Percentiles rank a stretch among this genome's conserved stretches.
Evolutionary conservation across 2,888 invertebrate genomes (phyloP).

Genomic region (Melipona bicolor): DNA sequence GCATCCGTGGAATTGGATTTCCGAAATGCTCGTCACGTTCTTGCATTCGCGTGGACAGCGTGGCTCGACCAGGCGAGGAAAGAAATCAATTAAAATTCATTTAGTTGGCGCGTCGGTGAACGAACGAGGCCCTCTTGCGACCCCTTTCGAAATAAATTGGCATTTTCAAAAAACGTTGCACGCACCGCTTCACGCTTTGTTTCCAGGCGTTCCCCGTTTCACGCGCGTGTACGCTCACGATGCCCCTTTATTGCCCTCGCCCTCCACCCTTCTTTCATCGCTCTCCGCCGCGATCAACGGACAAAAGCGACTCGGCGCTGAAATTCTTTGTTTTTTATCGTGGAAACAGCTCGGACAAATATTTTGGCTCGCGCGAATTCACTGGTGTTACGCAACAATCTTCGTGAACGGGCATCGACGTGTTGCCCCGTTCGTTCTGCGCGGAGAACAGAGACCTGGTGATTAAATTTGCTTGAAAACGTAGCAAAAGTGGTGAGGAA

Average conservation of each 20-base stretch:
- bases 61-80: not conserved
- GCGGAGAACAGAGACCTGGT: not conserved
- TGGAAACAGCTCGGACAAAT: constrained; percentile 56
- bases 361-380: constrained; percentile 57
- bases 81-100: constrained; percentile 61
- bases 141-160: constrained; percentile 70
- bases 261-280: constrained; percentile 22
- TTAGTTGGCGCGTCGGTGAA: constrained; percentile 42
- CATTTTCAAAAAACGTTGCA: constrained; percentile 75
- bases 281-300: constrained; percentile 19
- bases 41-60: not conserved
- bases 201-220: constrained; percentile 61
- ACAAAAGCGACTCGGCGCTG: constrained; percentile 53
- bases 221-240: constrained; percentile 49
- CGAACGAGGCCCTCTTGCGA: constrained; percentile 43
- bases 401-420: not conserved
- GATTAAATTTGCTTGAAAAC: not conserved
- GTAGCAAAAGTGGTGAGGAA: no score
- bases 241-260: constrained; percentile 62
- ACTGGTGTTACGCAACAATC: constrained; percentile 44
- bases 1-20: not conserved
- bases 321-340: constrained; percentile 53
- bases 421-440: not conserved
- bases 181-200: constrained; percentile 66
- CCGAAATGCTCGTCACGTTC: not conserved